These are phyloP conservation scores for Pharmacophagus antenor DNA, from an alignment of 2,888 invertebrate genomes.

Conservation along the genomic window DNA sequence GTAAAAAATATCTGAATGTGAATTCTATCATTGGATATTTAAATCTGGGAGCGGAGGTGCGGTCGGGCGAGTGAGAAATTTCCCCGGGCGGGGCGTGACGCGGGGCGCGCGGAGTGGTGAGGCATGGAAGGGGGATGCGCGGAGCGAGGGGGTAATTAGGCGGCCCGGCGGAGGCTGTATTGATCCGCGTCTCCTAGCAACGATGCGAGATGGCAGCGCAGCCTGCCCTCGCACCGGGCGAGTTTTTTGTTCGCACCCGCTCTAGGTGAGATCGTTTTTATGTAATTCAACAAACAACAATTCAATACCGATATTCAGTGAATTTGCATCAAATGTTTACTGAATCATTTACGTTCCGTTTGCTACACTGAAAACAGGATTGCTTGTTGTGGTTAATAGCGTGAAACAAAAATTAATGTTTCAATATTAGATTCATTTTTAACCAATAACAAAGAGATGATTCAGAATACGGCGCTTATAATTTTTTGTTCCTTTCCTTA, in stretches of 20 bases:
- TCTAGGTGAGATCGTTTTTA: constrained; percentile 75
- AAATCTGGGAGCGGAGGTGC: constrained; percentile 63
- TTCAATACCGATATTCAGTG: constrained; percentile 65
- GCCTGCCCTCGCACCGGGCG: constrained; percentile 62
- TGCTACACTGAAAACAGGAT: not conserved
- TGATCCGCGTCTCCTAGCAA: constrained; percentile 79
- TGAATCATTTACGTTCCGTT: not conserved
- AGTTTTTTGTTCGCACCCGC: constrained; percentile 70
- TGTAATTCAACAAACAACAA: constrained; percentile 68
- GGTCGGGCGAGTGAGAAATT: constrained; percentile 62
- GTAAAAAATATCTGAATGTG: constrained; percentile 71
- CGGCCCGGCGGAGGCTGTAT: constrained; percentile 80
- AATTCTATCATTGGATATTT: constrained; percentile 80
- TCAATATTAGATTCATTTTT: not conserved
- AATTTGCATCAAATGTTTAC: constrained; percentile 37
- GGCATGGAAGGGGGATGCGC: constrained; percentile 38
- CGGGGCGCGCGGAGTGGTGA: constrained; percentile 37
- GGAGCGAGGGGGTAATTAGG: constrained; percentile 66
- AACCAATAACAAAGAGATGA: no score
- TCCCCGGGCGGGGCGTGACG: constrained; percentile 47
- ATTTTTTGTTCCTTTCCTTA: no score
- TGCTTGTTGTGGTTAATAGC: not conserved
- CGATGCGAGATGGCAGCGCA: constrained; percentile 71
- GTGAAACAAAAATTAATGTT: not conserved
- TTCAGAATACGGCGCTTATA: no score